A percentile compares a stretch with the other conserved stretches of the same genome.
Evolutionary conservation across 2,797 vertebrate genomes (phyloP).

Genomic region (Chrysocyon brachyurus): DNA sequence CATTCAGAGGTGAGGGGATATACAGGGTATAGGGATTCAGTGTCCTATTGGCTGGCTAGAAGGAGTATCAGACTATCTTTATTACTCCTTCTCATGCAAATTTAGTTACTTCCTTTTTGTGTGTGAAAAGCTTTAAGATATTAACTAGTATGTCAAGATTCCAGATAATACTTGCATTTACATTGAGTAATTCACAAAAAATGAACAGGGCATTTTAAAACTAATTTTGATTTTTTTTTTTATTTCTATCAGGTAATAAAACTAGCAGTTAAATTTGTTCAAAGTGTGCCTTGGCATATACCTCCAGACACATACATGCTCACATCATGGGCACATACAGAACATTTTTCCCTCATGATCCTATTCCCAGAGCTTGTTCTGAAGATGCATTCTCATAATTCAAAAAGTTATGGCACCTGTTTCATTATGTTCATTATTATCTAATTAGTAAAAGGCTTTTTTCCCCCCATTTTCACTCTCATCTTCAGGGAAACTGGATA

Average conservation of each 20-base stretch:
- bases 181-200: neutral
- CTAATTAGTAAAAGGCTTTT: slow-evolving; percentile 81
- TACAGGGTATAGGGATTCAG: neutral
- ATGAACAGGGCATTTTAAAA: neutral
- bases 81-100: too few species aligned
- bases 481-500: slow-evolving; percentile 83
- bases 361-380: slow-evolving; percentile 68
- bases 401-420: slow-evolving; percentile 80
- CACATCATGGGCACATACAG: neutral
- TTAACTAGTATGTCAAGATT: slow-evolving; percentile 11
- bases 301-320: neutral
- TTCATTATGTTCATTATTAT: slow-evolving; percentile 84
- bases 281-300: neutral
- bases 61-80: neutral
- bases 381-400: slow-evolving; percentile 76
- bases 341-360: slow-evolving; percentile 55
- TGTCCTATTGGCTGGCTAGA: neutral
- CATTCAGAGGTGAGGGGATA: neutral
- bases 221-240: slow-evolving; percentile 66
- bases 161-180: neutral
- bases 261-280: neutral
- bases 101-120: neutral
- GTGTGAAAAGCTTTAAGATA: neutral
- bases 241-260: slow-evolving; percentile 24
- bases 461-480: slow-evolving; percentile 71